Percentiles rank a stretch among this genome's conserved stretches.
phyloP scores from a whole-genome alignment of 2,797 vertebrate species.

The Siniperca obscura region DNA sequence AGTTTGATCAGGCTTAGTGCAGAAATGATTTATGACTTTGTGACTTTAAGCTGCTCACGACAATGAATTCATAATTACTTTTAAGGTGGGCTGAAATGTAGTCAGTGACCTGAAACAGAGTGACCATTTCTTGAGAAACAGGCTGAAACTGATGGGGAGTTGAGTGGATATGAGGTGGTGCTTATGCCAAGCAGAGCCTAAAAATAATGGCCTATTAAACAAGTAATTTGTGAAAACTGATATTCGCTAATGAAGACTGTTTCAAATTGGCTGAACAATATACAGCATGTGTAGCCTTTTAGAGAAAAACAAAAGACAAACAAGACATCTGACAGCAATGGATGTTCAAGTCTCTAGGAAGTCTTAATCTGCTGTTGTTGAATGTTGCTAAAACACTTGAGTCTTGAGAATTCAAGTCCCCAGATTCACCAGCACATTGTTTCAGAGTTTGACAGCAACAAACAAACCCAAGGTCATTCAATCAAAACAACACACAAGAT shows the following conservation, averaged over 20 bases:
- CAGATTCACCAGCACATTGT: constrained; percentile 48
- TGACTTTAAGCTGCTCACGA: constrained; percentile 55
- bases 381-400: constrained; percentile 36
- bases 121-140: constrained; percentile 35
- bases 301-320: constrained; percentile 27
- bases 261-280: constrained; percentile 23
- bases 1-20: constrained; percentile 44
- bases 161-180: background rate
- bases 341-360: constrained; percentile 22
- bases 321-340: constrained; percentile 41
- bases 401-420: constrained; percentile 58
- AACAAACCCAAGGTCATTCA: constrained; percentile 71
- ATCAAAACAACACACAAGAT: constrained; percentile 48
- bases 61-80: constrained; percentile 58
- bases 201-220: constrained; percentile 20
- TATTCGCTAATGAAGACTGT: constrained; percentile 26
- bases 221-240: constrained; percentile 13
- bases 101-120: constrained; percentile 54
- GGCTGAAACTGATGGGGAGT: constrained; percentile 13
- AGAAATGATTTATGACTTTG: constrained; percentile 52
- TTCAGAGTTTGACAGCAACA: constrained; percentile 60
- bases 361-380: constrained; percentile 52
- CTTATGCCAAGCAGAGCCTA: background rate
- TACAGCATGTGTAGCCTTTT: constrained; percentile 18
- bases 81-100: constrained; percentile 43